phyloP scores from a whole-genome alignment of 2,113 vertebrate genomes.

The Protomyctophum bolini region DNA sequence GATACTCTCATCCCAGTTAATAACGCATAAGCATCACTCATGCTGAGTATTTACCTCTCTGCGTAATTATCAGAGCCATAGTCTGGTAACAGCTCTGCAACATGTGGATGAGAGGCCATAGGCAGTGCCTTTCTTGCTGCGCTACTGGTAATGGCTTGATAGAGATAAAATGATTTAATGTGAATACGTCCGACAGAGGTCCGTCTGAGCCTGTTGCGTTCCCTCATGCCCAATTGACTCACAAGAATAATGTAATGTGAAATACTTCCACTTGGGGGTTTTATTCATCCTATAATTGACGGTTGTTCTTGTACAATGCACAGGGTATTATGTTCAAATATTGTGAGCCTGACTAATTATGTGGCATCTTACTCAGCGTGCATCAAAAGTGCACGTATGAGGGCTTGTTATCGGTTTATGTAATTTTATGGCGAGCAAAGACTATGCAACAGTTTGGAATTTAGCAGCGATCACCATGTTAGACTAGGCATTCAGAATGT shows the following conservation, averaged over 20 bases:
- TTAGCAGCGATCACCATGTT: no score
- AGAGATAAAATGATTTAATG: conserved; percentile 55
- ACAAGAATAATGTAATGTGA: neutral
- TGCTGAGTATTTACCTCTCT: conserved; percentile 81
- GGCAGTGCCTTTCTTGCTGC: conserved; percentile 45
- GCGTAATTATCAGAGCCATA: conserved; percentile 74
- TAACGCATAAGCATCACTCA: conserved; percentile 81
- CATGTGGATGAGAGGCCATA: conserved; percentile 56
- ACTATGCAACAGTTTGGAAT: no score
- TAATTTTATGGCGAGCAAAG: no score
- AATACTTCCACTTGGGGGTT: neutral
- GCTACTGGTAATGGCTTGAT: conserved; percentile 64
- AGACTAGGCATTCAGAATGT: no score
- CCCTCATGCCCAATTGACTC: neutral
- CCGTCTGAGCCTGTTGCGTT: conserved; percentile 16
- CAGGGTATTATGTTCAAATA: conserved; percentile 3
- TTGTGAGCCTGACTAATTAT: neutral
- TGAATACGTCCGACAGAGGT: conserved; percentile 46
- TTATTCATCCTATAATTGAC: no score
- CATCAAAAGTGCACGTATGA: no score
- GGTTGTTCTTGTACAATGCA: neutral
- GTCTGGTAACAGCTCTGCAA: conserved; percentile 69
- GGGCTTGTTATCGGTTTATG: no score
- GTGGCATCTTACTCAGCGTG: no score
- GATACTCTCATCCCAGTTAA: conserved; percentile 80